A percentile compares a stretch with the other conserved stretches of the same genome.
Evolutionary conservation across 2,888 invertebrate genomes (phyloP).

Genomic region (Linyphia triangularis): DNA sequence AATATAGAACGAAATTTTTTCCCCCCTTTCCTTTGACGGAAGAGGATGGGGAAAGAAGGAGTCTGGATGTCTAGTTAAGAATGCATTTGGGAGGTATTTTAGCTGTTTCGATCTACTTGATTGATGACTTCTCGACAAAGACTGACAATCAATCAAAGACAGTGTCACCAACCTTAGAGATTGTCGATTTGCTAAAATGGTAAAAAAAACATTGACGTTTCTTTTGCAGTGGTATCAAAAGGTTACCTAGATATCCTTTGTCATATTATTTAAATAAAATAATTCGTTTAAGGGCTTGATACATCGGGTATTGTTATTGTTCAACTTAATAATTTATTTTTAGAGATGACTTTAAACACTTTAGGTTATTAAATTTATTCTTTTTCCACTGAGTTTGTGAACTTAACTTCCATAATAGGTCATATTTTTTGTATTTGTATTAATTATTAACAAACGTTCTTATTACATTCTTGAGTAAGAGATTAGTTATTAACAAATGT

Average conservation of each 20-base stretch:
- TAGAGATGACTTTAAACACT: no score
- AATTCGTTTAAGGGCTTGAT: no score
- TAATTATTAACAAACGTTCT: no score
- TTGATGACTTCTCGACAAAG: conserved; percentile 69
- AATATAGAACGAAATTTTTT: conserved; percentile 29
- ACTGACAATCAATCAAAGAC: conserved; percentile 59
- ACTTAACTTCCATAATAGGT: no score
- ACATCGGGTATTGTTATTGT: no score
- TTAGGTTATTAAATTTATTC: no score
- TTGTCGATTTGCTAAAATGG: conserved; percentile 58
- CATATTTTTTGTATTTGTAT: no score
- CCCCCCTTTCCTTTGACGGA: conserved; percentile 35
- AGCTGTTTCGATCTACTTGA: conserved; percentile 64
- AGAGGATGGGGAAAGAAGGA: conserved; percentile 61
- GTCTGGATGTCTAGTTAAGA: conserved; percentile 72
- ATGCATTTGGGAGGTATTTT: conserved; percentile 70
- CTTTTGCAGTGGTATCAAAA: not conserved
- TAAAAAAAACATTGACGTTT: conserved; percentile 40
- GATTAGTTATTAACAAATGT: no score
- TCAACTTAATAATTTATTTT: no score
- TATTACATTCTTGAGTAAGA: no score
- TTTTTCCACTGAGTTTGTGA: no score
- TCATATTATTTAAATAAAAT: no score
- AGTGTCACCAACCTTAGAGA: conserved; percentile 41
- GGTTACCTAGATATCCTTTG: not conserved